Percentiles rank a stretch among this genome's conserved stretches.
Evolutionary conservation across 2,113 vertebrate genomes (phyloP).

Genomic region (Xiphorhynchus elegans): DNA sequence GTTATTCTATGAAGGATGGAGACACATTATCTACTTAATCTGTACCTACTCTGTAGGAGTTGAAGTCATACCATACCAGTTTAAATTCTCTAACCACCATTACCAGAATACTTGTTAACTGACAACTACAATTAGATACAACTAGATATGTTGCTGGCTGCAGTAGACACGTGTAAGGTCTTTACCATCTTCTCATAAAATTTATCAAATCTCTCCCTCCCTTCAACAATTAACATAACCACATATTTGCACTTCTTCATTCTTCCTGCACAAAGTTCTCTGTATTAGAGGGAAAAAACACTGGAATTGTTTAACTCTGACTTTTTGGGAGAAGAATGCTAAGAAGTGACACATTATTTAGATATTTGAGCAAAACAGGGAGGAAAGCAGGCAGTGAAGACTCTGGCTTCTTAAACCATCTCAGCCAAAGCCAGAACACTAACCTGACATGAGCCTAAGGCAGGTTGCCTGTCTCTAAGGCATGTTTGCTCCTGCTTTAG

Average conservation of each 20-base stretch:
- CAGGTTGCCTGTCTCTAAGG: not conserved
- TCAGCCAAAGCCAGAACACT: not conserved
- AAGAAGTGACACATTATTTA: not conserved
- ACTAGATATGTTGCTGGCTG: not conserved
- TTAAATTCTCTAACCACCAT: not conserved
- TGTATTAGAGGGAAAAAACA: not conserved
- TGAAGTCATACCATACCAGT: not conserved
- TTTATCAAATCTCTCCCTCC: not conserved
- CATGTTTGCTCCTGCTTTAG: not conserved
- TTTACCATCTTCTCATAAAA: not conserved
- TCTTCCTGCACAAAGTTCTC: not conserved
- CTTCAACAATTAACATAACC: not conserved
- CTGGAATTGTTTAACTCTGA: not conserved
- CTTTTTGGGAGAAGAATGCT: not conserved
- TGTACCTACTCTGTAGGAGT: accelerated
- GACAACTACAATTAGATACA: not conserved
- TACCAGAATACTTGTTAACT: not conserved
- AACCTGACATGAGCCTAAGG: not conserved
- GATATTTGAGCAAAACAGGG: not conserved
- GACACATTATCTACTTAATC: not conserved
- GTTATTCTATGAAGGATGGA: not conserved
- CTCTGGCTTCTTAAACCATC: not conserved
- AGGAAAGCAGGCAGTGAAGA: not conserved
- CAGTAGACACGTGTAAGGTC: not conserved
- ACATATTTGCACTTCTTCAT: not conserved